phyloP scores from a whole-genome alignment of 1,140 invertebrate genomes.

The Caerostris extrusa region DNA sequence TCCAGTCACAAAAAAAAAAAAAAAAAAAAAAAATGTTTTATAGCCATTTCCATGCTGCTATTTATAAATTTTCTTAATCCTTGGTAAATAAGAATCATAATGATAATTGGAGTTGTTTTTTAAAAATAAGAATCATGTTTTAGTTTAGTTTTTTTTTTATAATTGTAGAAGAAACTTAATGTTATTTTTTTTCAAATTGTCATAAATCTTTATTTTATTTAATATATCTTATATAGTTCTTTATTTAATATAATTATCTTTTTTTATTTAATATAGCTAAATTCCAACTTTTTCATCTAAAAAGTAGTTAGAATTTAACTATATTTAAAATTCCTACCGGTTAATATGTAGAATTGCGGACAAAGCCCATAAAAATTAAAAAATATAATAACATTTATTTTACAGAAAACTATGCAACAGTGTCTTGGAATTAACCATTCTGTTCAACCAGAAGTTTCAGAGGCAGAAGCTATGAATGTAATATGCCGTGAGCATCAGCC shows the following conservation, averaged over 20 bases:
- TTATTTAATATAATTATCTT: not conserved
- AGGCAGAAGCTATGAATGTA: constrained; percentile 89
- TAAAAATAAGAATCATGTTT: no score
- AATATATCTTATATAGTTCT: not conserved
- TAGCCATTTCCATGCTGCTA: no score
- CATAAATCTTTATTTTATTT: not conserved
- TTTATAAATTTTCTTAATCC: not conserved
- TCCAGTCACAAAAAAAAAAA: not conserved
- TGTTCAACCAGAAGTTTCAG: constrained; percentile 83
- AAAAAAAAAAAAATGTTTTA: not conserved
- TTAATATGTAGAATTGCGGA: no score
- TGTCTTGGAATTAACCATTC: constrained; percentile 79
- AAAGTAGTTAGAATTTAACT: no score
- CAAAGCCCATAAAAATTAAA: no score
- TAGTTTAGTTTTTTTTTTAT: no score
- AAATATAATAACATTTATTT: not conserved
- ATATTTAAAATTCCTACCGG: no score
- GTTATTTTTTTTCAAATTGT: no score
- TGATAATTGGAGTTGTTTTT: no score
- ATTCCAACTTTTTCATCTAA: not conserved
- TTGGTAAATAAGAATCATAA: not conserved
- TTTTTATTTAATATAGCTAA: not conserved
- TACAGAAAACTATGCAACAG: constrained; percentile 79
- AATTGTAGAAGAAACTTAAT: not conserved
- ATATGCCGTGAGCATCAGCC: constrained; percentile 90